These are phyloP conservation scores for Pseudomyrmex pallidus DNA, from an alignment of 1,140 invertebrate genomes.

Conservation along the genomic window DNA sequence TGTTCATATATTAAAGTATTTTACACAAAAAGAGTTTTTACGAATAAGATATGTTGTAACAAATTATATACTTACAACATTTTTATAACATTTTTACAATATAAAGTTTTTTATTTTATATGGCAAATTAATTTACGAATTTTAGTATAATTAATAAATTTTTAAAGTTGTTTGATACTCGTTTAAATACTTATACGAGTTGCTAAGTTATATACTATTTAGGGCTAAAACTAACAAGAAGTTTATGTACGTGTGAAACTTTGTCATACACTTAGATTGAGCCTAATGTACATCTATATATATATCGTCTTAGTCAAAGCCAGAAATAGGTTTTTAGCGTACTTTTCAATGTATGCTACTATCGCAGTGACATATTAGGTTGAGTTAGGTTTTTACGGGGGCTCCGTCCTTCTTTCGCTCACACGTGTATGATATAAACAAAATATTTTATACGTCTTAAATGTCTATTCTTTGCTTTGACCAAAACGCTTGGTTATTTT, in stretches of 20 bases:
- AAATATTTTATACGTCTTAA: too few relatives aligned
- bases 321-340: too few relatives aligned
- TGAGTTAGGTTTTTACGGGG: too few relatives aligned
- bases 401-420: too few relatives aligned
- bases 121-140: not conserved
- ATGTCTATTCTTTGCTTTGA: too few relatives aligned
- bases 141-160: constrained; percentile 19
- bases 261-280: constrained; percentile 35
- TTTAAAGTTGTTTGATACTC: constrained; percentile 30
- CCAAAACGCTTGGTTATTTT: too few relatives aligned
- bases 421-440: too few relatives aligned
- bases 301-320: too few relatives aligned
- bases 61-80: not conserved
- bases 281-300: not conserved
- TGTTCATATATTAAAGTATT: not conserved
- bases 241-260: constrained; percentile 62
- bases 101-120: not conserved
- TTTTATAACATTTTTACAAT: not conserved
- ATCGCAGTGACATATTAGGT: too few relatives aligned
- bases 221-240: constrained; percentile 45
- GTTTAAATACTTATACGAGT: constrained; percentile 40
- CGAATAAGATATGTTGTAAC: constrained; percentile 12
- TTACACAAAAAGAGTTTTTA: not conserved
- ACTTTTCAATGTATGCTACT: too few relatives aligned
- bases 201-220: constrained; percentile 42